These are phyloP conservation scores for Ophion slaviceki DNA, from an alignment of 2,888 invertebrate genomes.

Conservation along the genomic window DNA sequence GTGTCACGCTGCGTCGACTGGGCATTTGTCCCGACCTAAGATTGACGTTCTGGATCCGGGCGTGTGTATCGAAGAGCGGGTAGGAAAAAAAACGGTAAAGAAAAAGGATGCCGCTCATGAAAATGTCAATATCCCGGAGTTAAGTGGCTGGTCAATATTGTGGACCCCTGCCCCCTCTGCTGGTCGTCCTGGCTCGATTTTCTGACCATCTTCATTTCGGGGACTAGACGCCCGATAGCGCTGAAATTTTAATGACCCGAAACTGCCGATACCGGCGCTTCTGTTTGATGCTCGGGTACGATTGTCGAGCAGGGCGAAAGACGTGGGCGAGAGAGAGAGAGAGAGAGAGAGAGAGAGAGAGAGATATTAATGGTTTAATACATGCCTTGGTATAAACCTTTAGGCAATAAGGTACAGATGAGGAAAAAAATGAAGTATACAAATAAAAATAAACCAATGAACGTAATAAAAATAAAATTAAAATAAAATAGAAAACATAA, in stretches of 20 bases:
- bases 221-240: slow-evolving; percentile 38
- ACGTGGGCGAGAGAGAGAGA: too few relatives aligned
- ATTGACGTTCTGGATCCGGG: slow-evolving; percentile 22
- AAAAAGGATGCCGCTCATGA: slow-evolving; percentile 56
- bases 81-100: slow-evolving; percentile 30
- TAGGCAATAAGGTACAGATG: too few relatives aligned
- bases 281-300: too few relatives aligned
- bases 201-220: slow-evolving; percentile 19
- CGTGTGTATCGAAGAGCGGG: neutral
- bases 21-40: slow-evolving; percentile 2
- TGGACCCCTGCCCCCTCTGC: slow-evolving; percentile 16
- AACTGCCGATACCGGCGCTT: slow-evolving; percentile 5
- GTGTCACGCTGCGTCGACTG: slow-evolving; percentile 14
- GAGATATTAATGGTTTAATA: too few relatives aligned
- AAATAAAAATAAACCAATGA: too few relatives aligned
- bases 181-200: neutral
- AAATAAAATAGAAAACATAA: too few relatives aligned
- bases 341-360: too few relatives aligned
- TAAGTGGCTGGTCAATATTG: slow-evolving; percentile 63
- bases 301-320: too few relatives aligned
- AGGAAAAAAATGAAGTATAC: too few relatives aligned
- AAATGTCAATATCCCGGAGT: slow-evolving; percentile 60
- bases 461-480: too few relatives aligned
- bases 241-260: slow-evolving; percentile 60
- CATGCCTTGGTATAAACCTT: too few relatives aligned